Evolutionary conservation across 2,113 vertebrate species (phyloP).

Genomic region (Paraplagusia blochii): DNA sequence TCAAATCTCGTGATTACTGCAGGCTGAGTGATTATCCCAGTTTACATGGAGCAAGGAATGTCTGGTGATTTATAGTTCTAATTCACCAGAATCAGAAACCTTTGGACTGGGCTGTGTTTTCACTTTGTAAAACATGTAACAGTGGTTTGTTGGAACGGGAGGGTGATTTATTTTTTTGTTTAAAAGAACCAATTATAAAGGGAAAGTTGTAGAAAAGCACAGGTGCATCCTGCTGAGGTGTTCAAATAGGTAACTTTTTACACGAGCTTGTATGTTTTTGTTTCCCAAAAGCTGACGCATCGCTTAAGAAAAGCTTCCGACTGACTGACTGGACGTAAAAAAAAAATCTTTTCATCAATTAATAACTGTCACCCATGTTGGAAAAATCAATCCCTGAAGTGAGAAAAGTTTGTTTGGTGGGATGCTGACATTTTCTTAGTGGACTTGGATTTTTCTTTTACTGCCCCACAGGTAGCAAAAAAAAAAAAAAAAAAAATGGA

Average conservation of each 20-base stretch:
- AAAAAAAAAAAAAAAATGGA: not conserved
- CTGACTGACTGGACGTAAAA: no score
- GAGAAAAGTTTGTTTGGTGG: no score
- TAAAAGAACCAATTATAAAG: not conserved
- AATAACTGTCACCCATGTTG: no score
- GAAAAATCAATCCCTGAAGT: no score
- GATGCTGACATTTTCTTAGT: no score
- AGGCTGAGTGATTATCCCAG: constrained; percentile 16
- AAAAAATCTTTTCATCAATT: no score
- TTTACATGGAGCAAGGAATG: constrained; percentile 1
- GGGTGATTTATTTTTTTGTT: constrained; percentile 27
- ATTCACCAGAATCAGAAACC: constrained; percentile 24
- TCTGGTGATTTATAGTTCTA: constrained; percentile 31
- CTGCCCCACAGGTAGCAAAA: no score
- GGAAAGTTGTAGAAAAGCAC: not conserved
- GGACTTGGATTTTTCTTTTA: no score
- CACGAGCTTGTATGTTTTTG: no score
- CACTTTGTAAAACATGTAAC: constrained; percentile 13
- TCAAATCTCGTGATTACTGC: constrained; percentile 8
- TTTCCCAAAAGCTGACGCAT: no score
- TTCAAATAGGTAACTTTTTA: no score
- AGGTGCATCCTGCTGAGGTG: not conserved
- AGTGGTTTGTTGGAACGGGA: constrained; percentile 17
- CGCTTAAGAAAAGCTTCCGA: no score
- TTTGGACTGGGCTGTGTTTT: constrained; percentile 14